A percentile compares a stretch with the other conserved stretches of the same genome.
Evolutionary conservation across 2,113 vertebrate species (phyloP).

Genomic region (Apaloderma vittatum): DNA sequence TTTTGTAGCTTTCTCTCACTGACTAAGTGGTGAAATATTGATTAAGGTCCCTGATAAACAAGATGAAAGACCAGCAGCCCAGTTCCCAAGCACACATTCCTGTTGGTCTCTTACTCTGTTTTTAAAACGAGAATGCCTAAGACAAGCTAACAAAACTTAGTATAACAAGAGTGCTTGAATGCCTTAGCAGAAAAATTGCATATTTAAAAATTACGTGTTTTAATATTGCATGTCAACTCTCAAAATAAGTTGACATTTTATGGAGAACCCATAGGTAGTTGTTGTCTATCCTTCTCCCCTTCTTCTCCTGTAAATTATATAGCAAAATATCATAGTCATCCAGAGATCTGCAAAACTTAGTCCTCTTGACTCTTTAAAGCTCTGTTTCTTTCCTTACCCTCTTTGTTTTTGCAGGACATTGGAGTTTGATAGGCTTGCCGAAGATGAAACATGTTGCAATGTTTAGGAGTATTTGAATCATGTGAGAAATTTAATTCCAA

Average conservation of each 20-base stretch:
- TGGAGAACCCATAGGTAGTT: background rate
- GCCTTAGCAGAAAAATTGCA: background rate
- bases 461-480: background rate
- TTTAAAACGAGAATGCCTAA: background rate
- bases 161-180: background rate
- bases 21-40: conserved; percentile 5
- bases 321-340: background rate
- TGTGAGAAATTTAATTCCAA: background rate
- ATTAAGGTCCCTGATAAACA: background rate
- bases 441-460: background rate
- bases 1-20: background rate
- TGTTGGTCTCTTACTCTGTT: background rate
- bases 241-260: background rate
- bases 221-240: background rate
- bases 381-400: background rate
- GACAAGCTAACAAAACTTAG: background rate
- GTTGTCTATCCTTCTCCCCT: background rate
- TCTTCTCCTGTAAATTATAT: background rate
- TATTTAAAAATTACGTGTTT: background rate
- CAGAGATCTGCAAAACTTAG: background rate
- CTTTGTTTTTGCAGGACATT: background rate
- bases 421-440: background rate
- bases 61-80: background rate
- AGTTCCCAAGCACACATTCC: background rate
- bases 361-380: background rate